Conservation (phyloP, 2,797 vertebrate genomes). For the Cossypha polioptera region DNA sequence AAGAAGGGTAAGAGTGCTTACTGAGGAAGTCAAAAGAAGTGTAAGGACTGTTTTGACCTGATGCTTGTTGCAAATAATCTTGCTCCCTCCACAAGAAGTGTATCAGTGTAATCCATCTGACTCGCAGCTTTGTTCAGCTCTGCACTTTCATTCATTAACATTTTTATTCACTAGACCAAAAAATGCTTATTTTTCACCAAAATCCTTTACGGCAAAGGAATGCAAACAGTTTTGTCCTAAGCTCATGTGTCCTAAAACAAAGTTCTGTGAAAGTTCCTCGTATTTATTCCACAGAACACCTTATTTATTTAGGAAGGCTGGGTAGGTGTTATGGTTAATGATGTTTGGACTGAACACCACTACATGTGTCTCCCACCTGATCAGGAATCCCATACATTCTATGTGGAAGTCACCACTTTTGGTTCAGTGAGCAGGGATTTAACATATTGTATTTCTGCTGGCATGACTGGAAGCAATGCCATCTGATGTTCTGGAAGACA, state of each 20-base stretch:
- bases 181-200: neutral
- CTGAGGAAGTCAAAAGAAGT: neutral
- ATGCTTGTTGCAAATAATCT: neutral
- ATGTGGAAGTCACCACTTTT: neutral
- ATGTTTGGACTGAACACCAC: neutral
- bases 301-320: neutral
- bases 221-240: neutral
- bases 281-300: neutral
- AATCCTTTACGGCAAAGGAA: neutral
- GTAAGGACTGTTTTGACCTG: neutral
- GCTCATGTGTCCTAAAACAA: neutral
- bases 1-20: neutral
- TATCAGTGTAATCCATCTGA: neutral
- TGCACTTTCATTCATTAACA: neutral
- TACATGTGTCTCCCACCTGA: neutral
- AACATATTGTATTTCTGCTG: neutral
- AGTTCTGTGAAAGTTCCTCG: neutral
- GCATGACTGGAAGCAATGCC: neutral
- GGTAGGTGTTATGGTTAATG: neutral
- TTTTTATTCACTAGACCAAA: neutral
- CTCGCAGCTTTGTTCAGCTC: neutral
- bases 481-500: neutral
- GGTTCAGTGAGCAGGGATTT: neutral
- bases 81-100: neutral
- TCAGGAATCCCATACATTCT: neutral